Conservation (phyloP, 2,797 vertebrate species). For the Lithobates pipiens region DNA sequence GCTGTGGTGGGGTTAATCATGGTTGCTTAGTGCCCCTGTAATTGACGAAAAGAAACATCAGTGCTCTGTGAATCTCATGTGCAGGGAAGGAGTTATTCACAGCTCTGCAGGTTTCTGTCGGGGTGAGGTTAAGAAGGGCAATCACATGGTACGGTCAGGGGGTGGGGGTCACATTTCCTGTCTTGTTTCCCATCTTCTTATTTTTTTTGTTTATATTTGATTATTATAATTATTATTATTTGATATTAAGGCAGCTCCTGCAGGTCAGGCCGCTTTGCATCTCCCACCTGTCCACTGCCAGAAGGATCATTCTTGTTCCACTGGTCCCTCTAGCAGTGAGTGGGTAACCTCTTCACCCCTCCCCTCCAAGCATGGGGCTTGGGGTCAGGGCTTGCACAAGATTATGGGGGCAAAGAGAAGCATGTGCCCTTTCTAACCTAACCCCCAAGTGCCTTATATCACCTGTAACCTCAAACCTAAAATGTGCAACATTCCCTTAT, state of each 20-base stretch:
- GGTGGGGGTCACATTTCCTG: constrained; percentile 44
- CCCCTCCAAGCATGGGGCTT: constrained; percentile 12
- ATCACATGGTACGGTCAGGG: constrained; percentile 56
- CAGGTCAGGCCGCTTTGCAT: constrained; percentile 59
- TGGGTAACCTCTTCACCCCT: constrained; percentile 34
- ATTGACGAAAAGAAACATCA: constrained; percentile 12
- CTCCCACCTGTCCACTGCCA: constrained; percentile 43
- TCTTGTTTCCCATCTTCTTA: constrained; percentile 54
- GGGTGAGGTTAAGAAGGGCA: constrained; percentile 46
- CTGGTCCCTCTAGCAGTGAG: constrained; percentile 37
- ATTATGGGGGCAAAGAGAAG: not conserved
- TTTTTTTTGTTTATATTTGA: constrained; percentile 55
- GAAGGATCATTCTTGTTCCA: constrained; percentile 41
- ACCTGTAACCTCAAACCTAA: constrained; percentile 24
- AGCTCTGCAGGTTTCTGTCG: constrained; percentile 37
- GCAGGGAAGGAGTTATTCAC: constrained; percentile 30
- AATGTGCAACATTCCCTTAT: constrained; percentile 24
- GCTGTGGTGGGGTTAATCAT: constrained; percentile 21
- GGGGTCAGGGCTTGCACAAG: constrained; percentile 42
- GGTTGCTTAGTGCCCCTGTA: not conserved
- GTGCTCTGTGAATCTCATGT: constrained; percentile 17
- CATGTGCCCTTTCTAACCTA: constrained; percentile 20
- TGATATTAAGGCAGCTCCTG: constrained; percentile 59
- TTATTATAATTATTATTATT: constrained; percentile 62
- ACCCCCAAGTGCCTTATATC: constrained; percentile 43